These are phyloP conservation scores for Sphyrna mokarran DNA, from an alignment of 2,113 vertebrate genomes.

Conservation along the genomic window DNA sequence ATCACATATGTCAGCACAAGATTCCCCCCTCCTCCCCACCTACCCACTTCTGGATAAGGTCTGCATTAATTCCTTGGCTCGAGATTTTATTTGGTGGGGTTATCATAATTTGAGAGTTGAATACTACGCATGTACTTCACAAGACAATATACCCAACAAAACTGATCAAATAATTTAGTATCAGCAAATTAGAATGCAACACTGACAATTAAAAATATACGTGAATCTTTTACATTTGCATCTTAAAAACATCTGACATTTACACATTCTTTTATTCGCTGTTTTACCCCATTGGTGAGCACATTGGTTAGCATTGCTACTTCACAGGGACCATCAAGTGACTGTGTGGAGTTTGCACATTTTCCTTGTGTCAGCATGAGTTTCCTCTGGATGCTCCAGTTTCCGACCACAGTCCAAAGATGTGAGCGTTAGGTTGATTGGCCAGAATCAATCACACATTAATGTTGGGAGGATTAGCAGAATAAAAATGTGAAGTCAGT, in stretches of 20 bases:
- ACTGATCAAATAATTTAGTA: too few relatives aligned
- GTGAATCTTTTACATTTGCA: background rate
- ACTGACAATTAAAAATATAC: background rate
- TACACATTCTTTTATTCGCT: background rate
- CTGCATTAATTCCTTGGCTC: background rate
- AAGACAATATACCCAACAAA: background rate
- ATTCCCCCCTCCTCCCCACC: background rate
- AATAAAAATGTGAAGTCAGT: too few relatives aligned
- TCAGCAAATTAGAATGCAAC: background rate
- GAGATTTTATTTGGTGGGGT: background rate
- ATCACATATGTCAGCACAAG: background rate
- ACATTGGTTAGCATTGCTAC: too few relatives aligned
- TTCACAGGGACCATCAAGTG: too few relatives aligned
- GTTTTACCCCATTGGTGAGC: background rate
- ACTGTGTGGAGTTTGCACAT: too few relatives aligned
- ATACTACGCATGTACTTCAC: background rate
- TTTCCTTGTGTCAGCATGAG: too few relatives aligned
- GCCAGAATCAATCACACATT: too few relatives aligned
- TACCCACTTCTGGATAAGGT: too few relatives aligned
- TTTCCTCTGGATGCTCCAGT: too few relatives aligned
- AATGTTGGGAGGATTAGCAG: too few relatives aligned
- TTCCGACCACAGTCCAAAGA: too few relatives aligned
- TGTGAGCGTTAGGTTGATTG: too few relatives aligned
- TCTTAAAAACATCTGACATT: background rate
- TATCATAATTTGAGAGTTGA: background rate